Conservation (phyloP, 2,888 invertebrate genomes). For the Chymomyza caudatula region DNA sequence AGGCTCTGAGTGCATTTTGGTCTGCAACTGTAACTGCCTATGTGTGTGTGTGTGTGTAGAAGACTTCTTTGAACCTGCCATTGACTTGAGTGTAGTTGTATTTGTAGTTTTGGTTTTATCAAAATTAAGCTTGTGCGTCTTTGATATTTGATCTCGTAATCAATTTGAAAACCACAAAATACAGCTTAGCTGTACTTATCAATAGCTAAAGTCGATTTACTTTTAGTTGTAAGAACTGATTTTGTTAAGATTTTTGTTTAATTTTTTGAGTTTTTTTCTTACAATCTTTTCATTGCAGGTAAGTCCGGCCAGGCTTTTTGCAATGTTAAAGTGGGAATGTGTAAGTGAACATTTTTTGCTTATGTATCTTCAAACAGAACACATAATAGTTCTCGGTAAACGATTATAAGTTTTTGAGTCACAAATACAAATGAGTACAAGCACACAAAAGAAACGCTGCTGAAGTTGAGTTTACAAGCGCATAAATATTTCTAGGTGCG, state of each 20-base stretch:
- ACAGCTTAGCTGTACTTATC: not conserved
- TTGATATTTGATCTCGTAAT: not conserved
- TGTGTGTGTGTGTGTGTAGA: conserved; percentile 12
- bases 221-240: not conserved
- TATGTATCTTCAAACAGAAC: not conserved
- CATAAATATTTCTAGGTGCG: no score
- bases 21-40: conserved; percentile 53
- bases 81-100: not conserved
- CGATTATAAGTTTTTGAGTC: no score
- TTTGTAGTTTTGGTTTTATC: not conserved
- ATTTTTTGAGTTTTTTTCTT: not conserved
- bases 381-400: no score
- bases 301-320: conserved; percentile 18
- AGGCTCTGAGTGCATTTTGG: conserved; percentile 10
- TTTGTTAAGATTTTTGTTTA: conserved; percentile 24
- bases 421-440: no score
- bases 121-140: not conserved
- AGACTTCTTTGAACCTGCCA: not conserved
- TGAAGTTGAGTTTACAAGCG: no score
- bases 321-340: not conserved
- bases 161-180: not conserved
- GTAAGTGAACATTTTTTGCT: not conserved
- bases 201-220: not conserved
- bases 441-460: no score
- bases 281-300: conserved; percentile 42